Conservation (phyloP, 1,140 invertebrate species). For the Lepidurus apus region DNA sequence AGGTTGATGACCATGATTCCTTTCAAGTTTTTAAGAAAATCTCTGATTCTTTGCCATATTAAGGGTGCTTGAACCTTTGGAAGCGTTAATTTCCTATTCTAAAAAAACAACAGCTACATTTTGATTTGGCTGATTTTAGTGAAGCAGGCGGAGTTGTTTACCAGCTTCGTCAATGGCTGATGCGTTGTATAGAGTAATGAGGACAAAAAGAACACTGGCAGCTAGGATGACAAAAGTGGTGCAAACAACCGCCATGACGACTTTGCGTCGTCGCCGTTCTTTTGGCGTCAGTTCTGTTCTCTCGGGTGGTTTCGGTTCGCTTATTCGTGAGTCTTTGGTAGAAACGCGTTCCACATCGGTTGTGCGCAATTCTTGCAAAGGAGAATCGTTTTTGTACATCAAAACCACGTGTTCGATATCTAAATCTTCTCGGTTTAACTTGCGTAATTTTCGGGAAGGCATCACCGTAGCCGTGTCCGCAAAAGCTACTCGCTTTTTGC, state of each 20-base stretch:
- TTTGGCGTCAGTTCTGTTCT: slow-evolving; percentile 28
- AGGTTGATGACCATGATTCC: no score
- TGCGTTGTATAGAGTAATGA: slow-evolving; percentile 31
- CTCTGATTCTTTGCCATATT: no score
- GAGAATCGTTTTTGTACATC: slow-evolving; percentile 20
- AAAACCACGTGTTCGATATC: slow-evolving; percentile 21
- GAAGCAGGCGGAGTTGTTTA: not conserved
- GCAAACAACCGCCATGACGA: slow-evolving; percentile 33
- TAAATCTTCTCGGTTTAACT: not conserved
- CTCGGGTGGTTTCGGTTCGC: slow-evolving; percentile 20
- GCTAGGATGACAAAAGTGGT: slow-evolving; percentile 31
- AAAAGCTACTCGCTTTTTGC: slow-evolving; percentile 28
- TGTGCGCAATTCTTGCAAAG: not conserved
- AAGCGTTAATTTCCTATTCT: no score
- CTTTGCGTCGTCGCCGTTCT: slow-evolving; percentile 30
- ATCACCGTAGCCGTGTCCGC: slow-evolving; percentile 23
- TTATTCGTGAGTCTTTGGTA: not conserved
- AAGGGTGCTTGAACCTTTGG: no score
- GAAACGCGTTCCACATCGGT: not conserved
- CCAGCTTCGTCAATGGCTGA: slow-evolving; percentile 35
- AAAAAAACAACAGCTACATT: no score
- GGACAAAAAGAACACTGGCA: slow-evolving; percentile 33
- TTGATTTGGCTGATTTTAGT: no score
- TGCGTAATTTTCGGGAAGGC: not conserved
- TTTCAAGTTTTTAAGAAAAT: no score